Percentiles rank a stretch among this genome's conserved stretches.
phyloP scores from a whole-genome alignment of 2,113 vertebrate genomes.

The Crotalus helleri region DNA sequence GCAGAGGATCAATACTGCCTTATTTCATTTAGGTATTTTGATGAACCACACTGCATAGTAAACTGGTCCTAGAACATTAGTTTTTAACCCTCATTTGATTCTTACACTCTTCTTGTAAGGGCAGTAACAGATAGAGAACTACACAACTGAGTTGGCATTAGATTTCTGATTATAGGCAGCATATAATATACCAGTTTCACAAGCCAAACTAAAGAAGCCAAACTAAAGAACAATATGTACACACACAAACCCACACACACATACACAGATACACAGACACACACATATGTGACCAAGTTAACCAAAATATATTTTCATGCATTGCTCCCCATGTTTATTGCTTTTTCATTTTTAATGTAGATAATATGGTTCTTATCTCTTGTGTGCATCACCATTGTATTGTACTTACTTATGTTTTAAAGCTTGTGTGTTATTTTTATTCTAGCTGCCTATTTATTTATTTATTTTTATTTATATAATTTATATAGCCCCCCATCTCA shows the following conservation, averaged over 20 bases:
- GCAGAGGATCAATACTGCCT: conserved; percentile 57
- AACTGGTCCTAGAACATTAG: conserved; percentile 10
- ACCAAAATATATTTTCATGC: not conserved
- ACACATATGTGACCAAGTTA: not conserved
- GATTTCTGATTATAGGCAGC: not conserved
- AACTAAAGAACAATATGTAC: not conserved
- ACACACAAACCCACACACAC: not conserved
- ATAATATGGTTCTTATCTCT: not conserved
- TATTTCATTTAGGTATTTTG: conserved; percentile 41
- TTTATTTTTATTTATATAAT: too few species aligned
- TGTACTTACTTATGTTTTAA: not conserved
- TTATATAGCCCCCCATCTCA: too few species aligned
- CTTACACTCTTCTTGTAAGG: not conserved
- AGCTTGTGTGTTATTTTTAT: not conserved
- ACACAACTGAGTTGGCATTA: not conserved
- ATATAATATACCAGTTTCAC: not conserved
- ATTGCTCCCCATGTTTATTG: not conserved
- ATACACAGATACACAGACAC: not conserved
- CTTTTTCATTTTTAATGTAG: not conserved
- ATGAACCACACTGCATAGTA: conserved; percentile 27
- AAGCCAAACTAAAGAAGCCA: not conserved
- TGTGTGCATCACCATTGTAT: not conserved
- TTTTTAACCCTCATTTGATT: not conserved
- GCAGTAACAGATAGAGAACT: conserved; percentile 4
- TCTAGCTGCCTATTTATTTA: too few species aligned